Evolutionary conservation across 2,113 vertebrate genomes (phyloP).

Genomic region (Forbesichthys agassizii): DNA sequence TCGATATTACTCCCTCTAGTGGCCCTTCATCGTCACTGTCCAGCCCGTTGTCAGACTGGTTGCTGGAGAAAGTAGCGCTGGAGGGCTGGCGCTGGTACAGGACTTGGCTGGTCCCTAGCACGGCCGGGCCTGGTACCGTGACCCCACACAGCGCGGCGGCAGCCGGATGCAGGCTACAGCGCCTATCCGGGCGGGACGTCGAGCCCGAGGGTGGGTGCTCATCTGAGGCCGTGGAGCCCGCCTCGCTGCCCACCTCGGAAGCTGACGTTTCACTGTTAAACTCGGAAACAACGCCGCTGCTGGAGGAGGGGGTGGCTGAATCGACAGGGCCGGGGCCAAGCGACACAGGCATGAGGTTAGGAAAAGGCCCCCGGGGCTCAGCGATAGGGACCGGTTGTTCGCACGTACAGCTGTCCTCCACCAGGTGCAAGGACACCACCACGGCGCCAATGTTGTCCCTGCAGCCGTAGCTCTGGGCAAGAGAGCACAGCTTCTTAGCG

Average conservation of each 20-base stretch:
- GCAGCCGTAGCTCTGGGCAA: slow-evolving; percentile 95
- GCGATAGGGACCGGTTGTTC: slow-evolving; percentile 76
- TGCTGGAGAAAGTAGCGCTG: slow-evolving; percentile 89
- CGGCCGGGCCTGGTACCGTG: slow-evolving; percentile 50
- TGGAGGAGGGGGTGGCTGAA: slow-evolving; percentile 83
- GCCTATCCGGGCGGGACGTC: slow-evolving; percentile 82
- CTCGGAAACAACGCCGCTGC: slow-evolving; percentile 89
- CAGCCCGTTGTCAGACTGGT: slow-evolving; percentile 94
- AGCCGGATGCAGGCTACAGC: slow-evolving; percentile 88
- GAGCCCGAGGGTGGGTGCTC: slow-evolving; percentile 81
- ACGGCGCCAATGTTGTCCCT: slow-evolving; percentile 90
- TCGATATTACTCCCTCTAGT: slow-evolving; percentile 89
- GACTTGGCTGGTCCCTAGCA: slow-evolving; percentile 54
- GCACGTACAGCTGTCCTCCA: slow-evolving; percentile 89
- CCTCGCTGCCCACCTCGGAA: slow-evolving; percentile 95
- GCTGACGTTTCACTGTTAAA: slow-evolving; percentile 92
- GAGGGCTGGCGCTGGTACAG: slow-evolving; percentile 93
- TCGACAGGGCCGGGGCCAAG: slow-evolving; percentile 69
- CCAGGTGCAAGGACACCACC: slow-evolving; percentile 86
- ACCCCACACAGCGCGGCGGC: slow-evolving; percentile 72
- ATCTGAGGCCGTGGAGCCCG: slow-evolving; percentile 93
- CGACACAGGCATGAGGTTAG: slow-evolving; percentile 41
- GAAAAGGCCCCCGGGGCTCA: slow-evolving; percentile 61
- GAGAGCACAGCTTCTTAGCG: slow-evolving; percentile 92
- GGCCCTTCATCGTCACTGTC: slow-evolving; percentile 94